Conservation (phyloP, 2,888 invertebrate species). For the Platycheirus albimanus region DNA sequence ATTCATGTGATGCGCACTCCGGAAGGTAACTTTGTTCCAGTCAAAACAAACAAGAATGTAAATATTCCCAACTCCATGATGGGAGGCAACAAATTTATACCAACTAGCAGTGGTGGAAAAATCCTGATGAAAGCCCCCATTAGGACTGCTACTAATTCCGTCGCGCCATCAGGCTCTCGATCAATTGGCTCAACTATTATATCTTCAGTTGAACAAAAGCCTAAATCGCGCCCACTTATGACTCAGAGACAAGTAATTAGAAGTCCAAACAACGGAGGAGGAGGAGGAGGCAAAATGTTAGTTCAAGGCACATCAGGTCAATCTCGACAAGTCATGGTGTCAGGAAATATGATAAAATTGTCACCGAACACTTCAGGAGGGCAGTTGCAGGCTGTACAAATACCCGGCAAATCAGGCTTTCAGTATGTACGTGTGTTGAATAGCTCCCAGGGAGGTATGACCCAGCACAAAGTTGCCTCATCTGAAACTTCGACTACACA, state of each 20-base stretch:
- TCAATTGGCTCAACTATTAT: slow-evolving; percentile 38
- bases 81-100: slow-evolving; percentile 75
- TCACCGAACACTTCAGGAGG: slow-evolving; percentile 69
- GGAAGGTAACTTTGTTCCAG: slow-evolving; percentile 76
- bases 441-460: slow-evolving; percentile 77
- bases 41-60: slow-evolving; percentile 74
- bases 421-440: slow-evolving; percentile 88
- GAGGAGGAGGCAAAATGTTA: slow-evolving; percentile 77
- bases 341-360: slow-evolving; percentile 80
- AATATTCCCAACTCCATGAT: slow-evolving; percentile 66
- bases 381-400: slow-evolving; percentile 79
- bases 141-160: slow-evolving; percentile 42
- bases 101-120: slow-evolving; percentile 69
- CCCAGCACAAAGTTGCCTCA: slow-evolving; percentile 31
- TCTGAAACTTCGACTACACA: slow-evolving; percentile 67
- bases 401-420: slow-evolving; percentile 82
- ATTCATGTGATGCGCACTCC: slow-evolving; percentile 78
- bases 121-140: slow-evolving; percentile 75
- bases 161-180: slow-evolving; percentile 37
- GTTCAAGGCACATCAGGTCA: slow-evolving; percentile 77
- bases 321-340: slow-evolving; percentile 79
- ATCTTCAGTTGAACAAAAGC: slow-evolving; percentile 47
- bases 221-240: slow-evolving; percentile 48
- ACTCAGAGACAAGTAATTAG: slow-evolving; percentile 21
- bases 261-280: slow-evolving; percentile 55